phyloP scores from a whole-genome alignment of 2,113 vertebrate species.

The Oceanodroma tethys region DNA sequence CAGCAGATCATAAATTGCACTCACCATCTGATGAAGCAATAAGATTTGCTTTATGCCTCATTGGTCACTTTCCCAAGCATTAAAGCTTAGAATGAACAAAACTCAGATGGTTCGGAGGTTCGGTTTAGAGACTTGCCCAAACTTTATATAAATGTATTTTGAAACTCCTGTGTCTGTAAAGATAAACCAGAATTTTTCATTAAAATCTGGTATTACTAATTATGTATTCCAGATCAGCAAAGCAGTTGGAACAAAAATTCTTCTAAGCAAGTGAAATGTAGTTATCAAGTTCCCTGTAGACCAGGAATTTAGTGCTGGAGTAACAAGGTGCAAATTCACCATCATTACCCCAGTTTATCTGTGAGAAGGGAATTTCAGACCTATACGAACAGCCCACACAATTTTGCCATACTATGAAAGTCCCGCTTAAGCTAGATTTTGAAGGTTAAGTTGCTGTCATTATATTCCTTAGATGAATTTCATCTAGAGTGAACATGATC shows the following conservation, averaged over 20 bases:
- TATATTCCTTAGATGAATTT: neutral
- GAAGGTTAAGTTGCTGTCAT: neutral
- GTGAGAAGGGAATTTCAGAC: neutral
- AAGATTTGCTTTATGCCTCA: conserved; percentile 72
- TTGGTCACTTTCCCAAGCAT: conserved; percentile 53
- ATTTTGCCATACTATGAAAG: neutral
- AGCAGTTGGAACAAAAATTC: neutral
- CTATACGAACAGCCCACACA: neutral
- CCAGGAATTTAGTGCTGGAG: neutral
- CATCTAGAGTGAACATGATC: neutral
- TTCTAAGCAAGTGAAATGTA: neutral
- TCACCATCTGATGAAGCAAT: conserved; percentile 68
- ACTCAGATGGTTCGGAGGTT: neutral
- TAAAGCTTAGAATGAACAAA: conserved; percentile 42
- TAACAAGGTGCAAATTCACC: neutral
- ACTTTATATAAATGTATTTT: neutral
- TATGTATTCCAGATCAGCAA: neutral
- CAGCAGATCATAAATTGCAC: conserved; percentile 64
- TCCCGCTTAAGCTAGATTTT: neutral
- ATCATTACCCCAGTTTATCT: neutral
- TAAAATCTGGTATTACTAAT: neutral
- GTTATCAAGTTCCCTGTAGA: neutral
- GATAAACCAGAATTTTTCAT: neutral
- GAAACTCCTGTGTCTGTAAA: neutral
- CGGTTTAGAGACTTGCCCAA: neutral